Evolutionary conservation across 2,888 invertebrate species (phyloP).

Genomic region (Dexiosoma caninum): DNA sequence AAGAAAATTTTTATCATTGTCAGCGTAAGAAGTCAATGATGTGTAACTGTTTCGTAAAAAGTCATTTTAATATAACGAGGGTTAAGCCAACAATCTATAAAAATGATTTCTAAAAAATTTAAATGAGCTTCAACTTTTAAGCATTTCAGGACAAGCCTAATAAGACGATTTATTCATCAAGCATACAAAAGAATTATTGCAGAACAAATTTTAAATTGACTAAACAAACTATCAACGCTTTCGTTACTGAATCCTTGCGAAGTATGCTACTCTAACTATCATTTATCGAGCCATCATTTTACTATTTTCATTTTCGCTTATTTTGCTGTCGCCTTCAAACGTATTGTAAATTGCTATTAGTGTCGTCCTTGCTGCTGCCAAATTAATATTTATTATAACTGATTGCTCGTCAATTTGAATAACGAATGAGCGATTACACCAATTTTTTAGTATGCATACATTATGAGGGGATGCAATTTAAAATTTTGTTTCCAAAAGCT

Average conservation of each 20-base stretch:
- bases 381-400: slow-evolving; percentile 45
- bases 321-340: slow-evolving; percentile 34
- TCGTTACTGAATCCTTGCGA: background rate
- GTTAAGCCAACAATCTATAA: background rate
- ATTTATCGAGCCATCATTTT: slow-evolving; percentile 1
- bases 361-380: background rate
- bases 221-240: background rate
- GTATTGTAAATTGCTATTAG: slow-evolving; percentile 24
- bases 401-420: slow-evolving; percentile 40
- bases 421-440: background rate
- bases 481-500: background rate
- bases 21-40: slow-evolving; percentile 51
- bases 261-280: slow-evolving; percentile 12
- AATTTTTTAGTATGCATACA: background rate
- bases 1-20: slow-evolving; percentile 27
- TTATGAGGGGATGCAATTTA: background rate
- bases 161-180: background rate
- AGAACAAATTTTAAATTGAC: background rate
- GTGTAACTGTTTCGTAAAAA: slow-evolving; percentile 48
- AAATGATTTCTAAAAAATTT: background rate
- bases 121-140: background rate
- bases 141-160: no score
- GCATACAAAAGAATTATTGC: background rate
- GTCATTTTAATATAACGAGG: slow-evolving; percentile 12
- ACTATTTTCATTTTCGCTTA: background rate